phyloP scores from a whole-genome alignment of 2,113 vertebrate genomes.

The Platichthys stellatus region DNA sequence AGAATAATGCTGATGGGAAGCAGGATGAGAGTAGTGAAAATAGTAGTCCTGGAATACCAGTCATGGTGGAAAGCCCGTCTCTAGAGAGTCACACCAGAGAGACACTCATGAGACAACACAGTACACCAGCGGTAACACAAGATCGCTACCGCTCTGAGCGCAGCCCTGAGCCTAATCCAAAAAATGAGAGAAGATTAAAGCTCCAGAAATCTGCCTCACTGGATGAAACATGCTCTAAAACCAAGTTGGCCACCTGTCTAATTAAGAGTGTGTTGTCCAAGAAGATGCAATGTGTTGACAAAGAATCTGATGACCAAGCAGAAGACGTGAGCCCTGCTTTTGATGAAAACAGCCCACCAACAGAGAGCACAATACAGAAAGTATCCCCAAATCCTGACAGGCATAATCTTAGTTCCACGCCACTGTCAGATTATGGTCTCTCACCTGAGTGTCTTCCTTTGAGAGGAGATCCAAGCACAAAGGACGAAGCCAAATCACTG shows the following conservation, averaged over 20 bases:
- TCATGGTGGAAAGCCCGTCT: conserved; percentile 52
- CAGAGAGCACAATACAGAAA: conserved; percentile 39
- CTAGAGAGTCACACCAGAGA: conserved; percentile 68
- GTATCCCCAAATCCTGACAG: conserved; percentile 55
- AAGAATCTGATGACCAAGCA: conserved; percentile 71
- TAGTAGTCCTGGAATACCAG: conserved; percentile 63
- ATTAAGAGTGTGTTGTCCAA: conserved; percentile 91
- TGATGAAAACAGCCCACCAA: conserved; percentile 47
- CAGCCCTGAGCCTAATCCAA: conserved; percentile 46
- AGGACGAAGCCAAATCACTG: conserved; percentile 46
- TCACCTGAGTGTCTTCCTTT: conserved; percentile 74
- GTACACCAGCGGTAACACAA: conserved; percentile 72
- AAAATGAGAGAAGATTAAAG: conserved; percentile 64
- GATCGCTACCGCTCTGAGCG: conserved; percentile 47
- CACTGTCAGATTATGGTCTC: conserved; percentile 81
- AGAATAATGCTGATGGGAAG: conserved; percentile 78
- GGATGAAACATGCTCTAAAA: conserved; percentile 83
- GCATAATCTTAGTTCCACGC: conserved; percentile 68
- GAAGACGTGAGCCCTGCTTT: conserved; percentile 35
- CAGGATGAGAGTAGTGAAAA: conserved; percentile 72
- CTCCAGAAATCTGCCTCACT: conserved; percentile 88
- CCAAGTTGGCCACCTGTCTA: conserved; percentile 87
- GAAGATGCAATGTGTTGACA: conserved; percentile 86
- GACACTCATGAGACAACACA: conserved; percentile 79
- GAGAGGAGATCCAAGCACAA: conserved; percentile 54